Evolutionary conservation across 2,888 invertebrate species (phyloP).

Genomic region (Tricholauxania praeusta): DNA sequence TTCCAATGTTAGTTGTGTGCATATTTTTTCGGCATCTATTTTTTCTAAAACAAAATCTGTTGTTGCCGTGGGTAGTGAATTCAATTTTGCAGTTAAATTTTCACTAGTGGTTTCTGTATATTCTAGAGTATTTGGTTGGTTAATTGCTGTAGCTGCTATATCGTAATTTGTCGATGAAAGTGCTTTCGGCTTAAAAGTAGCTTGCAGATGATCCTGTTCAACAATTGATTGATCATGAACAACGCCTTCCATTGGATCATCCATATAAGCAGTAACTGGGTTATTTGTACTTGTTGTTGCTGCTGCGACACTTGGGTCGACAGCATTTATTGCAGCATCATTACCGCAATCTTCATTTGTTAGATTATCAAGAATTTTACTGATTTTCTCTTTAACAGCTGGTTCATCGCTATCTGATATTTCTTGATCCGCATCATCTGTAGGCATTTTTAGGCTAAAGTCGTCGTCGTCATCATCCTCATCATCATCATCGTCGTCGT

Average conservation of each 20-base stretch:
- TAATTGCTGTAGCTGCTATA: neutral
- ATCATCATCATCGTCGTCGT: conserved; percentile 52
- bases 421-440: conserved; percentile 59
- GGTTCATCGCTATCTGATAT: conserved; percentile 63
- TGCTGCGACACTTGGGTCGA: conserved; percentile 32
- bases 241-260: conserved; percentile 1
- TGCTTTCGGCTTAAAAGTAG: too few relatives aligned
- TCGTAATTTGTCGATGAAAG: neutral
- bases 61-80: neutral
- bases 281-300: too few relatives aligned
- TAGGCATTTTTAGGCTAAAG: conserved; percentile 62
- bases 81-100: neutral
- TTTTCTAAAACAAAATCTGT: neutral
- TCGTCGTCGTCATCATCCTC: conserved; percentile 63
- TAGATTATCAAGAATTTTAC: conserved; percentile 63
- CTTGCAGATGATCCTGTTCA: neutral
- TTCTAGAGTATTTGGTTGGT: neutral
- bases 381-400: conserved; percentile 64
- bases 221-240: neutral
- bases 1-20: conserved; percentile 14
- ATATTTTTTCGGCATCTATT: neutral
- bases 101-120: neutral
- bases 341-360: conserved; percentile 64
- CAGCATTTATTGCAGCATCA: conserved; percentile 52
- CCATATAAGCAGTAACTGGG: neutral